These are phyloP conservation scores for Rhadina sibilatrix DNA, from an alignment of 2,113 vertebrate species.

Conservation along the genomic window DNA sequence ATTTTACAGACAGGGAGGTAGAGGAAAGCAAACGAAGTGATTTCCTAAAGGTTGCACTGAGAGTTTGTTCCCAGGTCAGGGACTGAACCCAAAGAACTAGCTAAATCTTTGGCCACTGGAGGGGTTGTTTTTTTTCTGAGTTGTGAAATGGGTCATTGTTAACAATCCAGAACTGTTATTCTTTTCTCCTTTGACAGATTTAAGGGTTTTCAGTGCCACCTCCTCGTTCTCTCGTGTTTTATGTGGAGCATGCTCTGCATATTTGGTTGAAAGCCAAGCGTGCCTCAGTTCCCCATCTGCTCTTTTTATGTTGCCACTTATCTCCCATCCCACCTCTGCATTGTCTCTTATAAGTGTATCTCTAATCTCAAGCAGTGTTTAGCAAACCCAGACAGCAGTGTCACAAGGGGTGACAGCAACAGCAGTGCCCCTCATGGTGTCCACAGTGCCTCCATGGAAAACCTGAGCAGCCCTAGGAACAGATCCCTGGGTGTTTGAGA, in stretches of 20 bases:
- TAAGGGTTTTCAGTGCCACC: conserved; percentile 44
- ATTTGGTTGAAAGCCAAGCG: conserved; percentile 25
- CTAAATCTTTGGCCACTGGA: not conserved
- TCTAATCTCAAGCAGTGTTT: conserved; percentile 13
- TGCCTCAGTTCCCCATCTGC: conserved; percentile 29
- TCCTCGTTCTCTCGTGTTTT: not conserved
- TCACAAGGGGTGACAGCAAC: not conserved
- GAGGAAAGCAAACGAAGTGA: not conserved
- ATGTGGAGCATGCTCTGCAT: not conserved
- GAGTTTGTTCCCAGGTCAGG: not conserved
- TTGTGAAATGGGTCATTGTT: not conserved
- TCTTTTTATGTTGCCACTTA: conserved; percentile 4
- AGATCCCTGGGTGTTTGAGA: conserved; percentile 41
- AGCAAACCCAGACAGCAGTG: not conserved
- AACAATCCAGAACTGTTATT: not conserved
- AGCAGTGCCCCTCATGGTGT: not conserved
- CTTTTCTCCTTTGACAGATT: conserved; percentile 29
- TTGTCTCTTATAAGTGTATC: conserved; percentile 16
- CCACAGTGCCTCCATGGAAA: not conserved
- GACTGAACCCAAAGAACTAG: not conserved
- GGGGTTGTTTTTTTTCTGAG: not conserved
- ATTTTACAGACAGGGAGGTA: not conserved
- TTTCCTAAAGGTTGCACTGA: not conserved
- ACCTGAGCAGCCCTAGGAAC: not conserved
- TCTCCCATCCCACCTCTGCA: conserved; percentile 38